These are phyloP conservation scores for Pheosia gnoma DNA, from an alignment of 2,888 invertebrate genomes.

Conservation along the genomic window DNA sequence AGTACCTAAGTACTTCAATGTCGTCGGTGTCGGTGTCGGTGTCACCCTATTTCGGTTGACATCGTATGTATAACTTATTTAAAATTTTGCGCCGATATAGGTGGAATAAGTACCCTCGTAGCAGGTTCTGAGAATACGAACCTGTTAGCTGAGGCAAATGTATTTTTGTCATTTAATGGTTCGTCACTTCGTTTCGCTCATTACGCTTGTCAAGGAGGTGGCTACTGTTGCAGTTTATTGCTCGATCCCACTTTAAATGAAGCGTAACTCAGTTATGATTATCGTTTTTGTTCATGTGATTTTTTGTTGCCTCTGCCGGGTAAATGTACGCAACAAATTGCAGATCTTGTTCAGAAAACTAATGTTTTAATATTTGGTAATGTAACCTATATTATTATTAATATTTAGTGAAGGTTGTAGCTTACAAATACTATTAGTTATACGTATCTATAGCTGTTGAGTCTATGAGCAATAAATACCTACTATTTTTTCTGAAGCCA, in stretches of 20 bases:
- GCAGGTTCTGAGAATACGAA: constrained; percentile 11
- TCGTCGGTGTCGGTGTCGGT: constrained; percentile 6
- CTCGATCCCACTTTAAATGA: neutral
- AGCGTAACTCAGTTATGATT: neutral
- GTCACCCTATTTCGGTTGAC: constrained; percentile 8
- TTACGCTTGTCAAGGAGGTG: neutral
- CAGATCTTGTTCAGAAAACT: no score
- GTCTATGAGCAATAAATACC: no score
- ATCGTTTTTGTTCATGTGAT: neutral
- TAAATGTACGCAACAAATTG: no score
- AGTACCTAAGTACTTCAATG: constrained; percentile 14
- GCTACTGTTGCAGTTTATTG: neutral
- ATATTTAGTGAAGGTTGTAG: no score
- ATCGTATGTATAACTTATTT: constrained; percentile 10
- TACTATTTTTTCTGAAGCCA: no score
- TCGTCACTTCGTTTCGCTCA: neutral
- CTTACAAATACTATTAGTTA: no score
- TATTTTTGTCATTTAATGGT: constrained; percentile 19
- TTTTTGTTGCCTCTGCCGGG: neutral
- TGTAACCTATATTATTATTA: no score
- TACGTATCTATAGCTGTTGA: no score
- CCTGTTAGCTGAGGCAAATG: constrained; percentile 9
- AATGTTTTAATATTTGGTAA: no score
- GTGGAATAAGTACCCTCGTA: neutral
- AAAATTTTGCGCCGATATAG: constrained; percentile 10